phyloP scores from a whole-genome alignment of 1,140 invertebrate genomes.

The Steinernema feltiae region DNA sequence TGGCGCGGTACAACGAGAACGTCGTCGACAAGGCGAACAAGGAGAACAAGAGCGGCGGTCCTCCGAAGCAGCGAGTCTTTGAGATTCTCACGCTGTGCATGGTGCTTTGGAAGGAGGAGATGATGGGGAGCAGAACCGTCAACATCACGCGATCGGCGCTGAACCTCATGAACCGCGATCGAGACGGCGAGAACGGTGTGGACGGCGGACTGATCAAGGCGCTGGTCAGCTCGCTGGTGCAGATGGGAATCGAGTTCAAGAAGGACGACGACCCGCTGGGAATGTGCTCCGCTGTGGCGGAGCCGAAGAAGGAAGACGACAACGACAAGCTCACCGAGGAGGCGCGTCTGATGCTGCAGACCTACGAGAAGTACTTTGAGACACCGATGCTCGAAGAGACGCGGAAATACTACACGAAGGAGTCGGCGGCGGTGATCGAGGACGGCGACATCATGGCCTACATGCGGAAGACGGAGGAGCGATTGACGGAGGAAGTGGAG shows the following conservation, averaged over 20 bases:
- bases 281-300: neutral
- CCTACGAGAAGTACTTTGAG: slow-evolving; percentile 70
- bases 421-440: too few relatives aligned
- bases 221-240: slow-evolving; percentile 4
- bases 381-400: slow-evolving; percentile 83
- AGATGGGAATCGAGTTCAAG: slow-evolving; percentile 60
- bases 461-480: slow-evolving; percentile 78
- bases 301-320: slow-evolving; percentile 56
- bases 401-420: too few relatives aligned
- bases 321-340: neutral
- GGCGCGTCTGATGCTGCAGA: slow-evolving; percentile 11
- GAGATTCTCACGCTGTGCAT: slow-evolving; percentile 77
- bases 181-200: slow-evolving; percentile 84
- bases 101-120: slow-evolving; percentile 91
- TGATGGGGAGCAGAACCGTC: slow-evolving; percentile 87
- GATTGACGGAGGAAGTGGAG: neutral
- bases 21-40: slow-evolving; percentile 67
- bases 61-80: too few relatives aligned
- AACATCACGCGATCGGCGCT: slow-evolving; percentile 89
- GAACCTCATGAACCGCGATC: slow-evolving; percentile 86
- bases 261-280: neutral
- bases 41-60: slow-evolving; percentile 72
- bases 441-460: slow-evolving; percentile 96
- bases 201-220: neutral
- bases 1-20: slow-evolving; percentile 90